Evolutionary conservation across 2,797 vertebrate species (phyloP).

Genomic region (Strix occidentalis): DNA sequence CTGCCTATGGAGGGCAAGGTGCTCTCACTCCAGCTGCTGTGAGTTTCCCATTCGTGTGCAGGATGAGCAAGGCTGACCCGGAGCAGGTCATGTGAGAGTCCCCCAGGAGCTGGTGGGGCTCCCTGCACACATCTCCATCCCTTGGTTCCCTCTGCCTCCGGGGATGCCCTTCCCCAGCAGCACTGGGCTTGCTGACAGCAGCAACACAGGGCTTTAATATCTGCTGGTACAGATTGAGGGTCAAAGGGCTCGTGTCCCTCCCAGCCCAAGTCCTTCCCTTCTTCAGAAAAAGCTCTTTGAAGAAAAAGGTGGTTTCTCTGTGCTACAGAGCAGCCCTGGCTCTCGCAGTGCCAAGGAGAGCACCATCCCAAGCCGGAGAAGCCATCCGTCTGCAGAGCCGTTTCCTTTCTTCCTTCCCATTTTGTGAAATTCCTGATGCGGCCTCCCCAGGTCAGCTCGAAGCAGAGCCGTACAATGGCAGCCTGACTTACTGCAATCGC

Average conservation of each 20-base stretch:
- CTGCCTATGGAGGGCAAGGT: background rate
- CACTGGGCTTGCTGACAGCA: background rate
- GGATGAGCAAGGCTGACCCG: background rate
- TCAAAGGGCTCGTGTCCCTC: background rate
- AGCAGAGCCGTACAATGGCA: background rate
- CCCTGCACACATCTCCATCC: background rate
- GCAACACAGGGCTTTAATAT: background rate
- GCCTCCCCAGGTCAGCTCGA: background rate
- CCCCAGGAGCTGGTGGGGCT: background rate
- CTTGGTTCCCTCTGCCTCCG: background rate
- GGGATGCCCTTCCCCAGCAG: background rate
- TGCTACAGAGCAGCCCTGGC: background rate
- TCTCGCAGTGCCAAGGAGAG: rapidly evolving
- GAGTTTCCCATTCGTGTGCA: background rate
- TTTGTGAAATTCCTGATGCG: background rate
- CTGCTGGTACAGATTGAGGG: background rate
- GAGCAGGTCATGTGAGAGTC: background rate
- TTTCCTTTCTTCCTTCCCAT: background rate
- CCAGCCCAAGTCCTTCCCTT: background rate
- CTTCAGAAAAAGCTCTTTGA: background rate
- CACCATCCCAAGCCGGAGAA: rapidly evolving
- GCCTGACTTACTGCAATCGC: rapidly evolving
- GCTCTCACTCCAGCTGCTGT: background rate
- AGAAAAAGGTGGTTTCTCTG: background rate
- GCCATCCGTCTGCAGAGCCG: rapidly evolving